Evolutionary conservation across 1,140 invertebrate genomes (phyloP).

Genomic region (Bombus soroeensis): DNA sequence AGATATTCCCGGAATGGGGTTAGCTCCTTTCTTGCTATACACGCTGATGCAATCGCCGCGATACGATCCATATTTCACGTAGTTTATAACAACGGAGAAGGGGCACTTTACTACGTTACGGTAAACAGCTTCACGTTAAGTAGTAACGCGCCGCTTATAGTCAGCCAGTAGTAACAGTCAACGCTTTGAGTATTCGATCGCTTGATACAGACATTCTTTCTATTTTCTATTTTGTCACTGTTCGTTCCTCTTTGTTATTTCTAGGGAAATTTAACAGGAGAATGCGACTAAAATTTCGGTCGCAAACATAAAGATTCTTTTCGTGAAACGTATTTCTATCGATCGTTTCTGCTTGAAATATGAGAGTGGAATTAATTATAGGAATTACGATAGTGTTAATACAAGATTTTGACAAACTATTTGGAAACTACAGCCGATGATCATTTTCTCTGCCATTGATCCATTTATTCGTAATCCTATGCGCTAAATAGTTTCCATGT

Average conservation of each 20-base stretch:
- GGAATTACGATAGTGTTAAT: not conserved
- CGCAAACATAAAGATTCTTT: not conserved
- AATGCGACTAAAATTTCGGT: not conserved
- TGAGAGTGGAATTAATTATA: too few species aligned
- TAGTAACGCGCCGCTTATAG: slow-evolving; percentile 57
- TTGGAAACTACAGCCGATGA: not conserved
- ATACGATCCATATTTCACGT: slow-evolving; percentile 70
- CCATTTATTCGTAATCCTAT: too few species aligned
- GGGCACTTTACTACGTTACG: slow-evolving; percentile 53
- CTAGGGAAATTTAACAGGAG: not conserved
- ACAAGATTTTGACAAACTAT: not conserved
- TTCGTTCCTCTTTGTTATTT: not conserved
- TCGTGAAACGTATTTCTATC: not conserved
- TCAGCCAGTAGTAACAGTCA: slow-evolving; percentile 65
- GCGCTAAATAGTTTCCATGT: not conserved
- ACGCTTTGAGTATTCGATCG: slow-evolving; percentile 65
- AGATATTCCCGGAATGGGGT: slow-evolving; percentile 63
- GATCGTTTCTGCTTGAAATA: not conserved
- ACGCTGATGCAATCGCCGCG: slow-evolving; percentile 68
- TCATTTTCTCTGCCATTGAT: not conserved
- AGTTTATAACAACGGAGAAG: slow-evolving; percentile 67
- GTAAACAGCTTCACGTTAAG: slow-evolving; percentile 70
- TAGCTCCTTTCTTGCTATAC: slow-evolving; percentile 65
- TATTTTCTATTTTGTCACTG: too few species aligned
- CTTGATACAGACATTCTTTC: not conserved